Conservation (phyloP, 2,113 vertebrate species). For the Trichomycterus rosablanca region DNA sequence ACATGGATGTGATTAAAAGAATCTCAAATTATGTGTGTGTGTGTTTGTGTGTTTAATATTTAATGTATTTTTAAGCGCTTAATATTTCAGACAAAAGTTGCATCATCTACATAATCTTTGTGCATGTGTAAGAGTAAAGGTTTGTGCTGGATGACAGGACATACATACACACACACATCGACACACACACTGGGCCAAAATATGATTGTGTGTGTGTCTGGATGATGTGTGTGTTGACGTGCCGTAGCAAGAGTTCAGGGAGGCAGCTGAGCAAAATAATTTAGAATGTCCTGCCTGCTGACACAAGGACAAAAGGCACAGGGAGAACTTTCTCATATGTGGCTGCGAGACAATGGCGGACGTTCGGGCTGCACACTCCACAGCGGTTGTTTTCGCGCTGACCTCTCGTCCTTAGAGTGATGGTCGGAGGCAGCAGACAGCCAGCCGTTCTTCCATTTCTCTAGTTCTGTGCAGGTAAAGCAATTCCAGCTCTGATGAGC, state of each 20-base stretch:
- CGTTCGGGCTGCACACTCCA: slow-evolving; percentile 65
- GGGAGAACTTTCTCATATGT: slow-evolving; percentile 65
- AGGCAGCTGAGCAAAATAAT: slow-evolving; percentile 78
- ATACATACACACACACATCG: slow-evolving; percentile 23
- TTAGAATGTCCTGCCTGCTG: slow-evolving; percentile 75
- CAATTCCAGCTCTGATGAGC: slow-evolving; percentile 43
- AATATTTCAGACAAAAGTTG: too few relatives aligned
- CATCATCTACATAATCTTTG: too few relatives aligned
- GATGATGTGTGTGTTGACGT: slow-evolving; percentile 71
- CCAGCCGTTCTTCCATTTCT: slow-evolving; percentile 36
- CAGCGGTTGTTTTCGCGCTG: slow-evolving; percentile 67
- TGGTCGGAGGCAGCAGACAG: slow-evolving; percentile 55
- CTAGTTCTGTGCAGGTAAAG: slow-evolving; percentile 29
- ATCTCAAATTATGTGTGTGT: too few relatives aligned
- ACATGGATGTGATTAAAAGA: too few relatives aligned
- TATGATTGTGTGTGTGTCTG: slow-evolving; percentile 47
- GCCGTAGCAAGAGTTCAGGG: slow-evolving; percentile 74
- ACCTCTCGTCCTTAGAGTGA: slow-evolving; percentile 65
- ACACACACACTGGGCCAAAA: background rate
- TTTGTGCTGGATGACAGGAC: slow-evolving; percentile 31
- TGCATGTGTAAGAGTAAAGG: slow-evolving; percentile 13
- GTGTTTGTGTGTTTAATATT: too few relatives aligned
- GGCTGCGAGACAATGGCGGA: slow-evolving; percentile 64
- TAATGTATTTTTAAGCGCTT: too few relatives aligned
- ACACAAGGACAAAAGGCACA: slow-evolving; percentile 75